Conservation (phyloP, 2,888 invertebrate genomes). For the Chrysolina americana region DNA sequence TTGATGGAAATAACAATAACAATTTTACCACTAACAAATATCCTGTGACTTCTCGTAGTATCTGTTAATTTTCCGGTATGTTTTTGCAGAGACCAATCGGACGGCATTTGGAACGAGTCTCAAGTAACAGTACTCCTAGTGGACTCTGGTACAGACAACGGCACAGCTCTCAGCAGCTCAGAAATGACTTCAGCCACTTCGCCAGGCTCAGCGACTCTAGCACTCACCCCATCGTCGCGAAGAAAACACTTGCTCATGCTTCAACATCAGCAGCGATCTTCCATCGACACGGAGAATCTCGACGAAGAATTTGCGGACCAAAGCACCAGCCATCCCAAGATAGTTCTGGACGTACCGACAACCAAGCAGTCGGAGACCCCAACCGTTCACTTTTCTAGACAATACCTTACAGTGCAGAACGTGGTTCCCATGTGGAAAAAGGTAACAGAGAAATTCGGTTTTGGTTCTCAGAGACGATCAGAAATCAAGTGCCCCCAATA, state of each 20-base stretch:
- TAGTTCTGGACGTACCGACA: slow-evolving; percentile 45
- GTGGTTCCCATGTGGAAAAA: slow-evolving; percentile 35
- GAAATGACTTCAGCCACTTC: slow-evolving; percentile 70
- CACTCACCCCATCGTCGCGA: slow-evolving; percentile 83
- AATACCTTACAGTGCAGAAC: slow-evolving; percentile 40
- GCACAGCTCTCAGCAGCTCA: slow-evolving; percentile 73
- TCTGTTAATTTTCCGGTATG: too few relatives aligned
- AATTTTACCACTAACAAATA: too few relatives aligned
- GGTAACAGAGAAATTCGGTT: neutral
- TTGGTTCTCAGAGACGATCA: too few relatives aligned
- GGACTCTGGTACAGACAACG: slow-evolving; percentile 79
- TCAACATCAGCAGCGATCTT: slow-evolving; percentile 89
- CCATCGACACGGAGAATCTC: slow-evolving; percentile 87
- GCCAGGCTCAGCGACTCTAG: slow-evolving; percentile 73
- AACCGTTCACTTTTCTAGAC: slow-evolving; percentile 27
- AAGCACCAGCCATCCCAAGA: slow-evolving; percentile 46
- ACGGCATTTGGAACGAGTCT: slow-evolving; percentile 92
- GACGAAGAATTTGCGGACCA: slow-evolving; percentile 81
- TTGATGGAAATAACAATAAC: too few relatives aligned
- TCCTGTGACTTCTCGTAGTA: too few relatives aligned
- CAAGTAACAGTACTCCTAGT: slow-evolving; percentile 87
- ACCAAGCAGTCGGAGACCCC: slow-evolving; percentile 26
- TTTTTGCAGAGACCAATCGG: slow-evolving; percentile 81
- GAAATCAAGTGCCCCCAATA: too few relatives aligned
- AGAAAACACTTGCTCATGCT: slow-evolving; percentile 83